Conservation (phyloP, 2,113 vertebrate genomes). For the Cnemophilus loriae region DNA sequence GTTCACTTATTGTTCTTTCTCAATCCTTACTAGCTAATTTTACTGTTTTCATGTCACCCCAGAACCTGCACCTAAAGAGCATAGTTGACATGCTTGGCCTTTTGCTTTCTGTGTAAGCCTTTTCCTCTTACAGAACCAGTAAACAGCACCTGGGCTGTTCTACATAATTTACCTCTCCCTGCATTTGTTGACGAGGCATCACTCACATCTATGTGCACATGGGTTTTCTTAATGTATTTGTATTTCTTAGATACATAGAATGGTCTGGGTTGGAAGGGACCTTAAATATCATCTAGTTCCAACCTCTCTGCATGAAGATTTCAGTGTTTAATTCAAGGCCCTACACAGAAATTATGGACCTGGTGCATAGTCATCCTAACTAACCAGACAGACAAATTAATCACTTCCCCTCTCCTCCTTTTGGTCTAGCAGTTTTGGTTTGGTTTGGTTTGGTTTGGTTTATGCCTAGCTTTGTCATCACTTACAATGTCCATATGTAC, state of each 20-base stretch:
- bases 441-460: not conserved
- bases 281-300: not conserved
- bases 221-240: not conserved
- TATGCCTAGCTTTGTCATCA: not conserved
- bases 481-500: accelerated
- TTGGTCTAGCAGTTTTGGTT: not conserved
- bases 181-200: not conserved
- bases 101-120: not conserved
- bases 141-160: not conserved
- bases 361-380: not conserved
- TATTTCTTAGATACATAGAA: not conserved
- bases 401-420: not conserved
- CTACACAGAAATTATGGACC: not conserved
- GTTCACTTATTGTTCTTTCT: not conserved
- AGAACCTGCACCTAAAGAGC: not conserved
- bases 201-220: accelerated
- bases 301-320: not conserved
- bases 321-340: not conserved
- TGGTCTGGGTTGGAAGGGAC: not conserved
- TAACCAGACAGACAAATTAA: not conserved
- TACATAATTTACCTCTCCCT: not conserved
- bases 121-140: not conserved
- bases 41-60: not conserved
- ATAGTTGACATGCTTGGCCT: not conserved
- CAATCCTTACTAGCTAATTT: not conserved